Base-by-base conservation (phyloP, 2,888 invertebrate genomes). In the Gymnosoma rotundatum region DNA sequence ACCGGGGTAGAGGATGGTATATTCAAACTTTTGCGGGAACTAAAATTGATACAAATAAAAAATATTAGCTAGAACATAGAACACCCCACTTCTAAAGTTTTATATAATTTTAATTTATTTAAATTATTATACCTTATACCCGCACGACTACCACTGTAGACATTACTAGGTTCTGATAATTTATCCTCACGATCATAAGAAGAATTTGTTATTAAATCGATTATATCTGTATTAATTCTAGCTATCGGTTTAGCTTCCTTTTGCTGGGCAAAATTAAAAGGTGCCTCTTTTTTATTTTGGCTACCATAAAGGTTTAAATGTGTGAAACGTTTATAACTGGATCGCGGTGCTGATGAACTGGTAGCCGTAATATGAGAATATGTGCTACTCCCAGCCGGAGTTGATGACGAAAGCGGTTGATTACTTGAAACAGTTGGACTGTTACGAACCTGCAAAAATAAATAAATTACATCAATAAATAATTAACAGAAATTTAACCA, bases 1-100 rank as follows among this genome's bases (percentile, higher is more conserved):
- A 87, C 85, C 42, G 88, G 25, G 5, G 67, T 42, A 7, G 83
- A 60, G 20, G 88, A 87, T 69, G 89, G 89, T 83, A 92, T 89
- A 86, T 91, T 91, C 70, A 92, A 84, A 58, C 88, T 89, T 42
- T 91, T 91, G 12, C 91, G 89, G 32, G 89, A 89, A 81, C 92
- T 92, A 54, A 82, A 50, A 36, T 50, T 18, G 5, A 50, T 32
- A 8, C 32, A 32, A 32, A 6, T 7, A 32, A 32, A 7, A 5
- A 32, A 32, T 2, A 25, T 25, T 4, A 1, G n/a, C 1, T 18
- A 50, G n/a, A 50, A 50, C n/a, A 50, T 50, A 50, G 1, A 12
- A 1, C 12, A 0, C 45, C 2, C 6, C 6, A 7, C 7, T 38
- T 38, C 38, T 38, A 12, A 12, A 12, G 12, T 4, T 14, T 16